Conservation (phyloP, 2,888 invertebrate genomes). For the Bombylius discolor region DNA sequence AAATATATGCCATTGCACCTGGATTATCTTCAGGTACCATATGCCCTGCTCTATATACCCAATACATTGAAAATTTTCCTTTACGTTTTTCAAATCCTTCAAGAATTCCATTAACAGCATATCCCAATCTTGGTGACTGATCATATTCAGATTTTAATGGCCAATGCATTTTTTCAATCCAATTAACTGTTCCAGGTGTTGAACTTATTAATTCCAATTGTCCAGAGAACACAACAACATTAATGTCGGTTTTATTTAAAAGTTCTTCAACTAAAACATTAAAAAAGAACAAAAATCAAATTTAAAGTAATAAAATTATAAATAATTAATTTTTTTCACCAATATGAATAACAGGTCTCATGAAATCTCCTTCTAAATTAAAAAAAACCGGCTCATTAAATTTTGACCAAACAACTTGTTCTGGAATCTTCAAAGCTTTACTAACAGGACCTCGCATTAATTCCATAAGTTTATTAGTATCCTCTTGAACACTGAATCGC, state of each 20-base stretch:
- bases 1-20: constrained; percentile 49
- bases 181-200: constrained; percentile 60
- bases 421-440: constrained; percentile 49
- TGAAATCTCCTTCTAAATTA: constrained; percentile 52
- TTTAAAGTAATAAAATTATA: background rate
- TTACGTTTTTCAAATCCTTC: constrained; percentile 61
- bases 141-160: constrained; percentile 45
- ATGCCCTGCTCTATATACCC: constrained; percentile 35
- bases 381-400: constrained; percentile 48
- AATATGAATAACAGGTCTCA: constrained; percentile 62
- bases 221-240: constrained; percentile 59
- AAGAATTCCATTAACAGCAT: constrained; percentile 46
- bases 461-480: no score
- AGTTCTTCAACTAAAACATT: constrained; percentile 49
- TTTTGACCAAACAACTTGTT: constrained; percentile 51
- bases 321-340: constrained; percentile 35
- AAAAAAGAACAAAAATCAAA: background rate
- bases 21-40: constrained; percentile 58
- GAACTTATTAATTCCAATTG: constrained; percentile 76
- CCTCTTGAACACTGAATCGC: no score
- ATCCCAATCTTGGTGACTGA: constrained; percentile 40
- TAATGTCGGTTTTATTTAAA: constrained; percentile 52
- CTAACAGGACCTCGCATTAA: constrained; percentile 65
- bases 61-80: constrained; percentile 33
- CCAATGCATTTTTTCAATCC: constrained; percentile 63